Evolutionary conservation across 64 coral and sea anemone genomes (phyloP), one percentile per base, ranked within the genome.

Genomic region (Hydrozoanthus tunicans): DNA sequence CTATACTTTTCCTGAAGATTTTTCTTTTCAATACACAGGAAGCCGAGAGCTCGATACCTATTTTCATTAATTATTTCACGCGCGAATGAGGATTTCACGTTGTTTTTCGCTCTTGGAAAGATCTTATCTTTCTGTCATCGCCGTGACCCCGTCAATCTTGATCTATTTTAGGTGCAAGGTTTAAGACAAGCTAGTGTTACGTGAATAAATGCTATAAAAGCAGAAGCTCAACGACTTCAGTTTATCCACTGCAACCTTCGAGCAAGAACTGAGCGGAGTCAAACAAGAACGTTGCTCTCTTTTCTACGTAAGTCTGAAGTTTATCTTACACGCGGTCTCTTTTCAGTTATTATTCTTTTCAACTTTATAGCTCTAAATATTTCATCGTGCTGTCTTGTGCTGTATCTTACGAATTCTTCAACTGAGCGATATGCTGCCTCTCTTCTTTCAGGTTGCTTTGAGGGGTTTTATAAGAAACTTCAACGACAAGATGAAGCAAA

Each of bases 61-160:
- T 74, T 74, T 51, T 17, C 26, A 74, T 43, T 74, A 74, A 74
- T 74, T 74, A 74, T 74, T 74, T 74, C 27, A 74, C 26, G 71
- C 71, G 71, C 71, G 71, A 74, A 74, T 43, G 4, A 3, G 7
- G 10, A 11, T 8, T 51, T 12, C 51, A 7, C 71, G 9, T 3
- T 3, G 26, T 24, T 74, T 51, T 43, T 74, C 27, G 9, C 24
- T 51, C 71, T 74, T 10, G 3, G 27, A 51, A 74, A 74, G 51
- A 74, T 74, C 26, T 74, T 1, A 43, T 43, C 32, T 43, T 43
- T 43, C 32, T 43, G 32, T 74, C 4, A 10, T 7, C 26, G 7
- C 71, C 27, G 5, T 74, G 26, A 74, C 6, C 71, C 9, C 51
- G 26, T 74, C 71, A 7, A 12, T 74, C 71, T 27, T 12, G 51